Evolutionary conservation across 2,797 vertebrate species (phyloP), one percentile per base, ranked within the genome.

Genomic region (Melanotaenia trifasciata): DNA sequence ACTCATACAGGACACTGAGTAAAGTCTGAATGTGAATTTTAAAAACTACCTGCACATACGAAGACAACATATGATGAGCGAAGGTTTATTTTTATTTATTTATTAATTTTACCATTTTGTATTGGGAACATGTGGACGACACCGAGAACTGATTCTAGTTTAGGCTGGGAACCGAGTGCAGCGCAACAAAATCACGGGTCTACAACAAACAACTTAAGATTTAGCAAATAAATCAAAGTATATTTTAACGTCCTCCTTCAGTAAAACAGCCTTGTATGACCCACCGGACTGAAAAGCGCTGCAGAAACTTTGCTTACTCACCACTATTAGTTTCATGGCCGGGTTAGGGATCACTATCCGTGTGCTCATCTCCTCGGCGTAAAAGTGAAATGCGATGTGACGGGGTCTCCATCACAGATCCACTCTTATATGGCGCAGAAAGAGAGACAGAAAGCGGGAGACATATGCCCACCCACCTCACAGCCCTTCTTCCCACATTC

Each of bases 271-370:
- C 51, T 28, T 67, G 11, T 38, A 3, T 12, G 33, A 38, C 22
- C 35, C 24, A 26, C 32, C 62, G 33, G 32, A 54, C 30, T 28
- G 20, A 24, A 43, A 2, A 67, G 38, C 40, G 56, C 36, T 58
- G 33, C 54, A 67, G 18, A 64, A 45, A 67, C 13, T 47, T 30
- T 4, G 36, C n/a, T 57, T 83, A 95, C 95, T 95, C 85, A 95
- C 94, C 95, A 95, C 82, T 56, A 93, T 90, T 26, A 95, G 84
- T 88, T 94, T 94, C 93, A 95, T 93, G 73, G 90, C 90, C 69
- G 92, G 92, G 85, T 90, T 94, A 78, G 92, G 90, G 90, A 76
- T 90, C 80, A 87, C 84, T 86, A 89, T 93, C 89, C 89, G 84
- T 70, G 87, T 75, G 88, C 81, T 91, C 92, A 89, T 93, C 91